These are phyloP conservation scores for Chaetops frenatus DNA, from an alignment of 2,113 vertebrate species.

Conservation along the genomic window DNA sequence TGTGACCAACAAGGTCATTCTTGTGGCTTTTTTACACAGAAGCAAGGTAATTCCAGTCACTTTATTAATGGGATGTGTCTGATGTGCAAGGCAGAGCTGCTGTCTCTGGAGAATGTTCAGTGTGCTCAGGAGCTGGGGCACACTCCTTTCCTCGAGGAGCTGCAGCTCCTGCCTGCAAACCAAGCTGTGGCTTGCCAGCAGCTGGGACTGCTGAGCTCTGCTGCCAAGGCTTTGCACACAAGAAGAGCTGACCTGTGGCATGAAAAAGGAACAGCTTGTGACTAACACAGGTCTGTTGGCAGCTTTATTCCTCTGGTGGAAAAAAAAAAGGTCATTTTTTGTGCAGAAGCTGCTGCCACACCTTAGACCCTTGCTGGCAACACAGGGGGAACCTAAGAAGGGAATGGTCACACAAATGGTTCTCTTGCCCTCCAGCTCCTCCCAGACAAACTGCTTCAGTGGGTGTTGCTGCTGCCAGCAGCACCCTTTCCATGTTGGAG, in stretches of 20 bases:
- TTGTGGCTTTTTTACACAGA: background rate
- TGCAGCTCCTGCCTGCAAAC: background rate
- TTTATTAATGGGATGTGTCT: background rate
- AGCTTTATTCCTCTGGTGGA: background rate
- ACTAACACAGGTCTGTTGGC: background rate
- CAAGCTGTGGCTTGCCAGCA: background rate
- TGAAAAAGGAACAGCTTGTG: background rate
- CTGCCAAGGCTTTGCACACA: background rate
- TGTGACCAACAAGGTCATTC: background rate
- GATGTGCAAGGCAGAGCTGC: background rate
- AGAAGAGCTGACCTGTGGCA: background rate
- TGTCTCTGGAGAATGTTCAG: background rate
- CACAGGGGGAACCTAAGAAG: background rate
- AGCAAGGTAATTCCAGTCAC: background rate
- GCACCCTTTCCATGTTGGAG: background rate
- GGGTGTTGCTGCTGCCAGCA: background rate
- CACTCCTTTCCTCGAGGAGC: rapidly evolving
- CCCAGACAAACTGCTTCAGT: background rate
- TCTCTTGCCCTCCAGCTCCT: background rate
- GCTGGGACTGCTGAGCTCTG: background rate
- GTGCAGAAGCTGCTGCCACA: background rate
- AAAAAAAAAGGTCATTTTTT: background rate
- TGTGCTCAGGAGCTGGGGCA: background rate
- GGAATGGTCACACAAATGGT: background rate
- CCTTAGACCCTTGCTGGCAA: background rate